Base-by-base conservation (phyloP, 2,113 vertebrate genomes). In the Solea solea region DNA sequence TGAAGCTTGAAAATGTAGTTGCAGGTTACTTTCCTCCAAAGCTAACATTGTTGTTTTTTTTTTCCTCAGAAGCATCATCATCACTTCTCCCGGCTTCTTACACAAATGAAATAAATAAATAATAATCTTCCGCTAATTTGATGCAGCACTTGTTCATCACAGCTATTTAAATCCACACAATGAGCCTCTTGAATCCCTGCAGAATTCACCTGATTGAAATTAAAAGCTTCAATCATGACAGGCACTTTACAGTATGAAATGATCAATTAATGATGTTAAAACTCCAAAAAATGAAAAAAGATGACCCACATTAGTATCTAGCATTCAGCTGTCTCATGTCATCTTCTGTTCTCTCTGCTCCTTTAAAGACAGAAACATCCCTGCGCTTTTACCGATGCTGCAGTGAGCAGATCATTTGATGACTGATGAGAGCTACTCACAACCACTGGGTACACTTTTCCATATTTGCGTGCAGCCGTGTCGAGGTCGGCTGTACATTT, bases 371-470 rank as follows among this genome's bases (percentile, higher is more conserved):
- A 58, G 46, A 49, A 69, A 59, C 69, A 55, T 64, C 28, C 39
- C 14, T 4, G 54, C 67, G 12, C 64, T 75, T 88, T 74, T 52
- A 54, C 67, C 54, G 81, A 59, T 61, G 54, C 60, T 55, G 51
- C 45, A 64, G 62, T 9, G 54, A 63, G 65, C 65, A 64, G 78
- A 74, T 86, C 51, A 84, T 77, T 75, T 73, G 67, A 80, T 82
- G 71, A 86, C 57, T 82, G 81, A 88, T 81, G 72, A 74, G 72
- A 74, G 64, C 63, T 63, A 59, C 81, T 86, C 52, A 76, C 34
- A 76, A 66, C 54, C 58, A 40, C 8, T 14, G 61, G 62, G 41
- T 70, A 7, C 10, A 10, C 66, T 34, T 72, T 44, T 40, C 41
- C 34, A 39, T 68, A 64, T 66, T 74, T 44, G 56, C 15, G 11